phyloP scores from a whole-genome alignment of 2,797 vertebrate genomes.

The Ataeniobius toweri region DNA sequence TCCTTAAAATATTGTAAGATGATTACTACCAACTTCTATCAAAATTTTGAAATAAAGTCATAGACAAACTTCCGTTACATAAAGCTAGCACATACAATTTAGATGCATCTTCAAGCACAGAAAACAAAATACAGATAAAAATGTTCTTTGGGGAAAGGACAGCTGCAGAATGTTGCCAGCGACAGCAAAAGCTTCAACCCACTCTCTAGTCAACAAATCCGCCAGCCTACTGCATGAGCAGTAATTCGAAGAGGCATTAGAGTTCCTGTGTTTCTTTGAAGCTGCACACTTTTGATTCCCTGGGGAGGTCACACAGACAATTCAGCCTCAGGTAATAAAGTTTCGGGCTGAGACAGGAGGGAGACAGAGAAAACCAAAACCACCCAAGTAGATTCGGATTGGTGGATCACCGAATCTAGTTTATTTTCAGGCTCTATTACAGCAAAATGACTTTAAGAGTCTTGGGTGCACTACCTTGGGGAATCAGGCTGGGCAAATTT shows the following conservation, averaged over 20 bases:
- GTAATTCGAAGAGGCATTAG: conserved; percentile 52
- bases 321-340: conserved; percentile 57
- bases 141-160: neutral
- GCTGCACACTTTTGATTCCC: conserved; percentile 25
- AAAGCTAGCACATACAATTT: neutral
- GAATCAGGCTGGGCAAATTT: conserved; percentile 6
- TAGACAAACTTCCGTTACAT: neutral
- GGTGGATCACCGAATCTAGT: conserved; percentile 67
- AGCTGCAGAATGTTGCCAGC: neutral
- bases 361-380: conserved; percentile 25
- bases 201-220: neutral
- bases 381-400: conserved; percentile 17
- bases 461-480: conserved; percentile 55
- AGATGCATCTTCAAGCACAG: neutral
- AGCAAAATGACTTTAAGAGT: conserved; percentile 53
- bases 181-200: neutral
- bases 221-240: neutral
- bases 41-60: neutral
- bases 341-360: conserved; percentile 34
- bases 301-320: conserved; percentile 20
- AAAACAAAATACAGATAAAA: neutral
- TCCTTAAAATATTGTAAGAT: no score
- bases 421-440: conserved; percentile 70
- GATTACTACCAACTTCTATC: neutral
- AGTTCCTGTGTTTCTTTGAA: conserved; percentile 51